Conservation (phyloP, 2,113 vertebrate species). For the Heterochromis multidens region DNA sequence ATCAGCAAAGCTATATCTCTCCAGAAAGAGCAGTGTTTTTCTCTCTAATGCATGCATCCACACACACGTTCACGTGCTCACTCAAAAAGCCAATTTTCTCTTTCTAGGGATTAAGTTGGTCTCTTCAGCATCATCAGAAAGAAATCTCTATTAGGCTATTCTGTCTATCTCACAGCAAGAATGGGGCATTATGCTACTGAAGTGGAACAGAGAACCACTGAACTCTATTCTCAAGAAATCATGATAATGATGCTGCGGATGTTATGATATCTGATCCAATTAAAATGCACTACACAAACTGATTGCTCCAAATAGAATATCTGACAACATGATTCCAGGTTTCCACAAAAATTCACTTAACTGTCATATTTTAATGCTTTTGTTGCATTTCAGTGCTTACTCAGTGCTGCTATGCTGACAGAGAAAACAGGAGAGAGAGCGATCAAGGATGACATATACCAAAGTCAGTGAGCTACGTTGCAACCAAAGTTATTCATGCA, state of each 20-base stretch:
- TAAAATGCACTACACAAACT: conserved; percentile 19
- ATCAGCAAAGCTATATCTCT: neutral
- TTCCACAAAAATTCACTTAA: conserved; percentile 7
- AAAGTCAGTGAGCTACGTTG: conserved; percentile 1
- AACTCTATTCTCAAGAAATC: conserved; percentile 30
- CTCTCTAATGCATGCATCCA: neutral
- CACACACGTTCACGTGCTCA: neutral
- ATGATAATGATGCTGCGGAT: conserved; percentile 37
- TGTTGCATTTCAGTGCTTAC: neutral
- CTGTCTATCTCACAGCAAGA: conserved; percentile 22
- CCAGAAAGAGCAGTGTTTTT: neutral
- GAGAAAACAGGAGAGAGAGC: conserved; percentile 11
- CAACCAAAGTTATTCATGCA: conserved; percentile 17
- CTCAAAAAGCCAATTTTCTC: conserved; percentile 34
- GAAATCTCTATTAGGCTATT: conserved; percentile 50
- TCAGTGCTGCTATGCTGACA: neutral
- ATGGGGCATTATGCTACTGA: conserved; percentile 37
- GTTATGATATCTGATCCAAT: conserved; percentile 51
- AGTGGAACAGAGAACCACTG: conserved; percentile 51
- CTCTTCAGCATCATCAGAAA: conserved; percentile 50
- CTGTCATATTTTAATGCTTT: conserved; percentile 15
- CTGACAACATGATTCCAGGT: conserved; percentile 20
- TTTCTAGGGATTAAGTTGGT: conserved; percentile 46
- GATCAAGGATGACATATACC: conserved; percentile 27
- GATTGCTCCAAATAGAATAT: neutral